phyloP scores from a whole-genome alignment of 2,113 vertebrate species.

The Edolisoma coerulescens region DNA sequence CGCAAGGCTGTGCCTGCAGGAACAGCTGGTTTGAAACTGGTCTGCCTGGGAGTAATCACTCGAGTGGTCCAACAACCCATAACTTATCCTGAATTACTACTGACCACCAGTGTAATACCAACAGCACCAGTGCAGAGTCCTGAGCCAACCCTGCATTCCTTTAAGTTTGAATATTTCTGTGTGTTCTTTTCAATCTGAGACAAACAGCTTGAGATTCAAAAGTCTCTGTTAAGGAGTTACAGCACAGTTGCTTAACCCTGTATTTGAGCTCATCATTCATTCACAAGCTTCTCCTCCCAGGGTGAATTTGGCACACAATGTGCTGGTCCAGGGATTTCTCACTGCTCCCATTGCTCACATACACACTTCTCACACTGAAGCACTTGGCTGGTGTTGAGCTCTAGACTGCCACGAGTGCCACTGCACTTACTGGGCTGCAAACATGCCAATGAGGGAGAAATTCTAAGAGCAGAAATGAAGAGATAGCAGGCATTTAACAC shows the following conservation, averaged over 20 bases:
- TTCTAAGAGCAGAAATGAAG: not conserved
- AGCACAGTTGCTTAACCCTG: not conserved
- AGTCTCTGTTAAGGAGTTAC: not conserved
- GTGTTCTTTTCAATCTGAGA: not conserved
- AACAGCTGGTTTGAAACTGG: not conserved
- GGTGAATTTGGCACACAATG: not conserved
- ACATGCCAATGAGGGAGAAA: not conserved
- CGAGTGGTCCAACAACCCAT: not conserved
- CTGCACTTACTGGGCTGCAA: not conserved
- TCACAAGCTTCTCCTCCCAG: not conserved
- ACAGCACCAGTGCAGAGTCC: not conserved
- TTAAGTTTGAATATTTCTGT: not conserved
- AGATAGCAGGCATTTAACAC: not conserved
- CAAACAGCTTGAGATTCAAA: not conserved
- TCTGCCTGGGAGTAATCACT: not conserved
- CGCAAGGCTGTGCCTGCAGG: fast-evolving
- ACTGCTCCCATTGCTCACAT: fast-evolving
- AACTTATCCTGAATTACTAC: not conserved
- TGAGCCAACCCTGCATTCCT: not conserved
- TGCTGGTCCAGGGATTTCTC: not conserved
- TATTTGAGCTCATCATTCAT: not conserved
- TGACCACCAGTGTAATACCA: not conserved
- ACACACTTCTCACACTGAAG: not conserved
- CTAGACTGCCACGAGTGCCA: not conserved
- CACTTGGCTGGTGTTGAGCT: not conserved